These are phyloP conservation scores for Nephrotoma appendiculata DNA, from an alignment of 2,888 invertebrate genomes.

Conservation along the genomic window DNA sequence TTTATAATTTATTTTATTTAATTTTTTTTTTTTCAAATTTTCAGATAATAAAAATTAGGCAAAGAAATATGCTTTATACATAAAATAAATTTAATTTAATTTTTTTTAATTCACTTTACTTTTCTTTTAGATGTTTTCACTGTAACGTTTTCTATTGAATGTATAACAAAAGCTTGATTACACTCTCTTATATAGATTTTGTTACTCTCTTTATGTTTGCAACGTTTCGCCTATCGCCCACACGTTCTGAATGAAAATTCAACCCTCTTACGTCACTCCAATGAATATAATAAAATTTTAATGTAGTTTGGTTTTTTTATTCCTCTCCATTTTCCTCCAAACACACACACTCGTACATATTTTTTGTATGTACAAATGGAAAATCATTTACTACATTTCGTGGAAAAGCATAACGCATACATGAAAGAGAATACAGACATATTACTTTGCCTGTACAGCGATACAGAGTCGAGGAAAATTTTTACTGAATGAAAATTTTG, in stretches of 20 bases:
- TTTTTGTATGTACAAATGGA: neutral
- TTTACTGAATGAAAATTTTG: neutral
- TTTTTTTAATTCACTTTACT: neutral
- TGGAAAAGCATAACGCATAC: neutral
- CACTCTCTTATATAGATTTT: constrained; percentile 5
- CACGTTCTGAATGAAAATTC: constrained; percentile 6
- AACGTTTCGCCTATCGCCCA: constrained; percentile 5
- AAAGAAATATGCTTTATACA: neutral
- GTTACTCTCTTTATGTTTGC: neutral
- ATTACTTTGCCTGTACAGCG: neutral
- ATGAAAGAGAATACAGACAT: neutral
- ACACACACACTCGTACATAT: neutral
- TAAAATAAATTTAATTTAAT: neutral
- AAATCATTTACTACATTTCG: neutral
- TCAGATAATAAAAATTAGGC: neutral
- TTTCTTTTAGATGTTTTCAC: neutral
- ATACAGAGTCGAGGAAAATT: neutral
- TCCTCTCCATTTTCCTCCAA: neutral
- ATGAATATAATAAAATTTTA: neutral
- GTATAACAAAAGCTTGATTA: neutral
- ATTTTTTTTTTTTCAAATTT: neutral
- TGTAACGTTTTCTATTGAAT: neutral
- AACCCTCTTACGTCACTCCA: constrained; percentile 2
- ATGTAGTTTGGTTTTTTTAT: neutral
- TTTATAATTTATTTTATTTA: neutral